Conservation (phyloP, 2,113 vertebrate genomes). For the Alethe diademata region DNA sequence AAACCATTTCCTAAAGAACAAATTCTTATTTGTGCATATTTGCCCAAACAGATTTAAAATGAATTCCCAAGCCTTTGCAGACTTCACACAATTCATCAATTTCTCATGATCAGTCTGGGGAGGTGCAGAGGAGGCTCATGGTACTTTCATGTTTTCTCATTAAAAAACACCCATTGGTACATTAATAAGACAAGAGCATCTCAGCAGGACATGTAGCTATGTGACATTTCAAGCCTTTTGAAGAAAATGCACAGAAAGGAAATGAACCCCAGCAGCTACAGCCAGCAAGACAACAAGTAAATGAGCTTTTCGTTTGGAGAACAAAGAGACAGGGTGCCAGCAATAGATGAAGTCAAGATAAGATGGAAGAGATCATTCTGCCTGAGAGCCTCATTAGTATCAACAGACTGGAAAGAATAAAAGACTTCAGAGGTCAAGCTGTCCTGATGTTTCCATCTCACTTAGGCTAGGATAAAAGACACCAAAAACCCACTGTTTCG, state of each 20-base stretch:
- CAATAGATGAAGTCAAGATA: slow-evolving; percentile 1
- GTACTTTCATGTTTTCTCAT: slow-evolving; percentile 64
- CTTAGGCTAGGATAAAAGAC: neutral
- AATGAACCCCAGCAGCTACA: slow-evolving; percentile 29
- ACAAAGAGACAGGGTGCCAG: slow-evolving; percentile 7
- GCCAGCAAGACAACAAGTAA: slow-evolving; percentile 58
- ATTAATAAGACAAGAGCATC: slow-evolving; percentile 67
- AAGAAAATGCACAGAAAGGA: slow-evolving; percentile 51
- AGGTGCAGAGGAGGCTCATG: neutral
- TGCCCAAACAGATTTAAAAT: slow-evolving; percentile 6
- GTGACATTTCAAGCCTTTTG: slow-evolving; percentile 60
- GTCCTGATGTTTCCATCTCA: neutral
- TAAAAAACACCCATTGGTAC: slow-evolving; percentile 63
- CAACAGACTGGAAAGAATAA: slow-evolving; percentile 13
- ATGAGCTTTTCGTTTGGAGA: slow-evolving; percentile 23
- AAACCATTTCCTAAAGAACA: neutral
- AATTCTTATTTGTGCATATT: neutral
- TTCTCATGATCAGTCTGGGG: slow-evolving; percentile 49
- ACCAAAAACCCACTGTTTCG: fast-evolving
- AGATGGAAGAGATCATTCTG: neutral
- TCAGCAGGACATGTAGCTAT: slow-evolving; percentile 21
- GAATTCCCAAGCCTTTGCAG: neutral
- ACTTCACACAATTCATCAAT: slow-evolving; percentile 40
- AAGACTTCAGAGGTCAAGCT: slow-evolving; percentile 13
- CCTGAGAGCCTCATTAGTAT: slow-evolving; percentile 1